Base-by-base conservation (phyloP, 2,113 vertebrate species). In the Macquaria australasica region DNA sequence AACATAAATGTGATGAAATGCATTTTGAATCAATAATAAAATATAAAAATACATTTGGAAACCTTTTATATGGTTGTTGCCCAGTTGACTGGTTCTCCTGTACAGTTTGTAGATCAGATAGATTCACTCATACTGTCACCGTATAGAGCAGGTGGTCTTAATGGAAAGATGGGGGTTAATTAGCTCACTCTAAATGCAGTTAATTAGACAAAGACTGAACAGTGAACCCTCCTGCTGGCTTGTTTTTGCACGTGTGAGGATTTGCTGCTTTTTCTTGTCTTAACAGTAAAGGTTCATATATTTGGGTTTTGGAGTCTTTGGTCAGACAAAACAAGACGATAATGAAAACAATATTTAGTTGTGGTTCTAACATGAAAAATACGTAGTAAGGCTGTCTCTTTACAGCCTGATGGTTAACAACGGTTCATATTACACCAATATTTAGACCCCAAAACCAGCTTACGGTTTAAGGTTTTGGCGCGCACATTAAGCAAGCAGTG, bases 151-250 rank as follows among this genome's bases (percentile, higher is more conserved):
- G 66, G 66, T 37, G 66, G 73, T 56, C 66, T 62, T 5, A 8
- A 63, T 71, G 25, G 3, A 71, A 34, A 70, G n/a, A 63, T 21
- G 5, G 43, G 68, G 72, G 53, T 10, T 68, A 51, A 82, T 69
- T 69, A 63, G 31, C 48, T 11, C 63, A 39, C 31, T 69, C 45
- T 70, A 55, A 82, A 70, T 43, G 12, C 34, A 64, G 73, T 70
- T 77, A 71, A 53, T 53, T 45, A 55, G 64, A 70, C 64, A 55
- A 41, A 45, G 48, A 64, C 37, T 55, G 16, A 69, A 20, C 1
- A 55, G 43, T 0, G 20, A 83, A 18, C 4, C n/a, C 45, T 62
- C 15, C 73, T 41, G 56, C 58, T 28, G 56, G 31, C 21, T 45
- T 34, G 53, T 55, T 77, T 56, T 31, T 10, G 7, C 41, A n/a